These are phyloP conservation scores for Eupithecia abbreviata DNA, from an alignment of 2,888 invertebrate genomes.

Conservation along the genomic window DNA sequence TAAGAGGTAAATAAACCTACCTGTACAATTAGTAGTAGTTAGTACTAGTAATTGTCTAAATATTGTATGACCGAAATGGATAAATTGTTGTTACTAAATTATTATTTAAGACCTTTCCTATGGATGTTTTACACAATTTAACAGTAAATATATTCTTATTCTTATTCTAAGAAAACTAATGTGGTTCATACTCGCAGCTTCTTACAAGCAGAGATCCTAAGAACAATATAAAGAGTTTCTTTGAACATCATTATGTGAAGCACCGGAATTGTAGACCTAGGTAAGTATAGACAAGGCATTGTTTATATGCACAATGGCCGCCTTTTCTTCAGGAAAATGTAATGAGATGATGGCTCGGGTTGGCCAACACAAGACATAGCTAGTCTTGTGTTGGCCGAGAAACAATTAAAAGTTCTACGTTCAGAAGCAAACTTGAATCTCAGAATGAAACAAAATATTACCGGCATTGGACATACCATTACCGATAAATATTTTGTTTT, in stretches of 20 bases:
- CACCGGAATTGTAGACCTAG: conserved; percentile 1
- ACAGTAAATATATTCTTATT: too few species aligned
- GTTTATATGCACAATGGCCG: conserved; percentile 19
- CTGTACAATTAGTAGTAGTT: too few species aligned
- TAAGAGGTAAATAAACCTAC: too few species aligned
- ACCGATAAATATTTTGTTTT: neutral
- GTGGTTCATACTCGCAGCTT: neutral
- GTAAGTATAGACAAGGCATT: neutral
- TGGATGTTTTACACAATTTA: too few species aligned
- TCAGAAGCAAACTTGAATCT: neutral
- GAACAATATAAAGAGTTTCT: conserved; percentile 14
- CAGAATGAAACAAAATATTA: too few species aligned
- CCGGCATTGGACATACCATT: neutral
- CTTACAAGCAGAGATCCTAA: neutral
- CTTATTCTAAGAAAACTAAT: neutral
- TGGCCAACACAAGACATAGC: too few species aligned
- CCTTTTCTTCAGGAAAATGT: conserved; percentile 27
- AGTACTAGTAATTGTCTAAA: too few species aligned
- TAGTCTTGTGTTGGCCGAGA: neutral
- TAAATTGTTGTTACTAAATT: too few species aligned
- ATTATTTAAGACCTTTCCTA: too few species aligned
- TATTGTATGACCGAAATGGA: too few species aligned
- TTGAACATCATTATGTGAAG: conserved; percentile 19
- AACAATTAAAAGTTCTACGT: neutral
- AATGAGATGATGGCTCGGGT: conserved; percentile 18